Conservation (phyloP, 2,888 invertebrate species). For the Tricholauxania praeusta region DNA sequence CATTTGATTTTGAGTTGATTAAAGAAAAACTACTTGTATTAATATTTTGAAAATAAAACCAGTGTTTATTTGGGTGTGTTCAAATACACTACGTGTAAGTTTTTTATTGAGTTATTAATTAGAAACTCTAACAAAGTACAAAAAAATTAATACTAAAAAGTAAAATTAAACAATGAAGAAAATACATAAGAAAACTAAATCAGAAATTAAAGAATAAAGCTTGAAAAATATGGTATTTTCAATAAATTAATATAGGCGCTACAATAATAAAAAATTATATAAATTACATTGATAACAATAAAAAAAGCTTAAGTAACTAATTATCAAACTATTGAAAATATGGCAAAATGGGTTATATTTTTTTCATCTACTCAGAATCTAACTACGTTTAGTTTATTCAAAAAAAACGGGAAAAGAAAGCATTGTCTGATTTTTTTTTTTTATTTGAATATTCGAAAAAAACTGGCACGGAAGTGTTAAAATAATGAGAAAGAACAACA, state of each 20-base stretch:
- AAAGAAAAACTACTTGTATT: too few relatives aligned
- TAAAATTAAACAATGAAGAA: slow-evolving; percentile 29
- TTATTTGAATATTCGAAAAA: slow-evolving; percentile 6
- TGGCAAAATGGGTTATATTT: too few relatives aligned
- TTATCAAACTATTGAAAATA: neutral
- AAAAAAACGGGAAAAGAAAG: slow-evolving; percentile 3
- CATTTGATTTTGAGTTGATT: too few relatives aligned
- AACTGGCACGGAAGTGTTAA: slow-evolving; percentile 18
- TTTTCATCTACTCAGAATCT: too few relatives aligned
- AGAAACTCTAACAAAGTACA: too few relatives aligned
- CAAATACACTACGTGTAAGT: too few relatives aligned
- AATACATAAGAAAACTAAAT: slow-evolving; percentile 18
- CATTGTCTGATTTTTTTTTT: neutral
- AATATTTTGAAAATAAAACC: too few relatives aligned
- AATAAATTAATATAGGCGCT: slow-evolving; percentile 6
- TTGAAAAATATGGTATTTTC: neutral
- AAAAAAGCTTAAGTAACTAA: neutral
- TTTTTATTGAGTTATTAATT: too few relatives aligned
- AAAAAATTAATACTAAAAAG: slow-evolving; percentile 11
- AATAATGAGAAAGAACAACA: slow-evolving; percentile 11
- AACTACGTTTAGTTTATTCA: too few relatives aligned
- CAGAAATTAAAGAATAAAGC: slow-evolving; percentile 23
- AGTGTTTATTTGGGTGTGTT: too few relatives aligned
- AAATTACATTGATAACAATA: slow-evolving; percentile 5
- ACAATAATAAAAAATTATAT: slow-evolving; percentile 32